A percentile compares a stretch with the other conserved stretches of the same genome.
Evolutionary conservation across 2,888 invertebrate species (phyloP).

Genomic region (Ectropis crepuscularia): DNA sequence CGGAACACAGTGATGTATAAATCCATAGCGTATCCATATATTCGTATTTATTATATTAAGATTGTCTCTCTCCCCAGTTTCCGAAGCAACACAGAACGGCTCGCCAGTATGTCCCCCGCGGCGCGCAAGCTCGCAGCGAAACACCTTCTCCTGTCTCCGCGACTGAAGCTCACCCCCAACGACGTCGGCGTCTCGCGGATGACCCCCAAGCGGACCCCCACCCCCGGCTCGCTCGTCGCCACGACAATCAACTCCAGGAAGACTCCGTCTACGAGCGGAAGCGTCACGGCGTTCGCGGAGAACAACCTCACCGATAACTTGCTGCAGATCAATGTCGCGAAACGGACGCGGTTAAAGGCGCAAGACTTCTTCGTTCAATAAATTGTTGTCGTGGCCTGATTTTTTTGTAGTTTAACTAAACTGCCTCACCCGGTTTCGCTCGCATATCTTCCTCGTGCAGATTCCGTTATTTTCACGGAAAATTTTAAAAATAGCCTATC

Average conservation of each 20-base stretch:
- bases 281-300: conserved; percentile 52
- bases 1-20: too few relatives aligned
- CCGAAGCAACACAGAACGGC: conserved; percentile 89
- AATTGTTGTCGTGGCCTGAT: conserved; percentile 13
- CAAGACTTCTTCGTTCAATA: conserved; percentile 89
- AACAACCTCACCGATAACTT: conserved; percentile 92
- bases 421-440: neutral
- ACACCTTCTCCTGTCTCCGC: conserved; percentile 78
- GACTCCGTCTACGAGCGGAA: conserved; percentile 34
- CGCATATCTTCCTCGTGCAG: neutral
- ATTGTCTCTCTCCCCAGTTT: conserved; percentile 66
- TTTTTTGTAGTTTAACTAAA: neutral
- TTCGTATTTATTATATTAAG: too few relatives aligned
- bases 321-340: conserved; percentile 90
- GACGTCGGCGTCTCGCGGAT: conserved; percentile 70
- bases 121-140: conserved; percentile 93
- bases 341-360: conserved; percentile 90
- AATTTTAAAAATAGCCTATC: too few relatives aligned
- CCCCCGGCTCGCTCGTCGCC: conserved; percentile 56
- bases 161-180: conserved; percentile 73
- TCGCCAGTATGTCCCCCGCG: conserved; percentile 97
- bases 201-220: conserved; percentile 57
- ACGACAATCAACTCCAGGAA: conserved; percentile 51
- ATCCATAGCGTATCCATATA: too few relatives aligned
- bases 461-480: too few relatives aligned